Conservation (phyloP, 2,113 vertebrate species). For the Dolichotis patagonum region DNA sequence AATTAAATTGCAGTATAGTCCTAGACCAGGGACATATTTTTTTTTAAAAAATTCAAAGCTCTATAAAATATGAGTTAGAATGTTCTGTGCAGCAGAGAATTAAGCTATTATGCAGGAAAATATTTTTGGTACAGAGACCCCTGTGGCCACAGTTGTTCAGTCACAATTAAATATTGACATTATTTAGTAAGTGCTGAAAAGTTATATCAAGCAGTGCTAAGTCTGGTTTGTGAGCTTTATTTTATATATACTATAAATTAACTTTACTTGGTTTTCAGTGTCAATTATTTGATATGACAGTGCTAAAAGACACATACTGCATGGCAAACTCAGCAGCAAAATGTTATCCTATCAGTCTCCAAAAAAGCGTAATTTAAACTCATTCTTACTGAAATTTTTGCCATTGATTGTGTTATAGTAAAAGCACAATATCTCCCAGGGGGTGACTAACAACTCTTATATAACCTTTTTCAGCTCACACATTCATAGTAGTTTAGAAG, state of each 20-base stretch:
- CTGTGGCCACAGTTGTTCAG: neutral
- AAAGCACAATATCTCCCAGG: neutral
- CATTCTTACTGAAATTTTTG: conserved; percentile 50
- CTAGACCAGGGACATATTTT: neutral
- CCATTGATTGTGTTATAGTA: neutral
- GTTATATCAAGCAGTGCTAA: neutral
- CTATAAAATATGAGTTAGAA: neutral
- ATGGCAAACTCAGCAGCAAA: conserved; percentile 14
- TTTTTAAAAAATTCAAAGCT: conserved; percentile 5
- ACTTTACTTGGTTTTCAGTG: conserved; percentile 30
- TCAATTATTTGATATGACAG: conserved; percentile 25
- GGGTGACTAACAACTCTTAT: conserved; percentile 22
- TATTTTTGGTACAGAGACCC: neutral
- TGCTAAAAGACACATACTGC: neutral
- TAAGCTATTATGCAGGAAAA: neutral
- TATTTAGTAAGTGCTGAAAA: neutral
- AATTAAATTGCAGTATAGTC: neutral
- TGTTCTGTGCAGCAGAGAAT: neutral
- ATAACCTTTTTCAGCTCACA: neutral
- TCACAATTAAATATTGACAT: neutral
- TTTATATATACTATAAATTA: neutral
- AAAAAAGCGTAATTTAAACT: neutral
- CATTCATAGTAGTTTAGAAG: neutral
- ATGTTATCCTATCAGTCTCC: neutral
- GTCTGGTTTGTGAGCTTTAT: conserved; percentile 8